Percentiles rank a stretch among this genome's conserved stretches.
phyloP scores from a whole-genome alignment of 37 sponge, comb jelly and placozoan species.

The Axinella damicornis region DNA sequence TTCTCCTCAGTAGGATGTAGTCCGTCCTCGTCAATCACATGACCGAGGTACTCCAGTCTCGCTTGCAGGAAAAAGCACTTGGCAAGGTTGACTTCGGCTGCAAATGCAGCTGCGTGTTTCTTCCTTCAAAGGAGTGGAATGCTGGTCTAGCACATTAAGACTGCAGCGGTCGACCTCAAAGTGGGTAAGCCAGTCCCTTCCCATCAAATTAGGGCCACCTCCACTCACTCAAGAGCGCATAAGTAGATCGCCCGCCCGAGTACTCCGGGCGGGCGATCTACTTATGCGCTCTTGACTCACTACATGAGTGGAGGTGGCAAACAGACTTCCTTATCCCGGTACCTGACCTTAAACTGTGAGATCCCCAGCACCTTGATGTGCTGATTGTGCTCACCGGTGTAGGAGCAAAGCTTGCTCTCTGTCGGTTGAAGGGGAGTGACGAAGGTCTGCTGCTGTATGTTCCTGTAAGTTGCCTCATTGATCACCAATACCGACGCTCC shows the following conservation, averaged over 20 bases:
- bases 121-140: constrained; percentile 28
- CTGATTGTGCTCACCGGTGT: constrained; percentile 57
- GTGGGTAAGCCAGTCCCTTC: constrained; percentile 40
- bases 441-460: not conserved
- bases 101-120: too few relatives aligned
- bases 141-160: not conserved
- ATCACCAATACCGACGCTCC: constrained; percentile 36
- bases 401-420: constrained; percentile 17
- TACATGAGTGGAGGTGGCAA: too few relatives aligned
- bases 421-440: not conserved
- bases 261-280: too few relatives aligned
- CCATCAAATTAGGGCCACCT: constrained; percentile 54
- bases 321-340: not conserved
- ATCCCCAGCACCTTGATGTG: constrained; percentile 27
- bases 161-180: constrained; percentile 1
- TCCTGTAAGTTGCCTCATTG: not conserved
- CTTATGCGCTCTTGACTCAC: too few relatives aligned
- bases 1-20: too few relatives aligned
- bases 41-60: too few relatives aligned
- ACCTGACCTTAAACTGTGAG: constrained; percentile 14
- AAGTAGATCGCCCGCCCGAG: too few relatives aligned
- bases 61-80: too few relatives aligned
- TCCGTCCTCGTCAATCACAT: too few relatives aligned
- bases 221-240: constrained; percentile 40
- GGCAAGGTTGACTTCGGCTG: too few relatives aligned